These are phyloP conservation scores for Dioctria linearis DNA, from an alignment of 2,888 invertebrate genomes.

Conservation along the genomic window DNA sequence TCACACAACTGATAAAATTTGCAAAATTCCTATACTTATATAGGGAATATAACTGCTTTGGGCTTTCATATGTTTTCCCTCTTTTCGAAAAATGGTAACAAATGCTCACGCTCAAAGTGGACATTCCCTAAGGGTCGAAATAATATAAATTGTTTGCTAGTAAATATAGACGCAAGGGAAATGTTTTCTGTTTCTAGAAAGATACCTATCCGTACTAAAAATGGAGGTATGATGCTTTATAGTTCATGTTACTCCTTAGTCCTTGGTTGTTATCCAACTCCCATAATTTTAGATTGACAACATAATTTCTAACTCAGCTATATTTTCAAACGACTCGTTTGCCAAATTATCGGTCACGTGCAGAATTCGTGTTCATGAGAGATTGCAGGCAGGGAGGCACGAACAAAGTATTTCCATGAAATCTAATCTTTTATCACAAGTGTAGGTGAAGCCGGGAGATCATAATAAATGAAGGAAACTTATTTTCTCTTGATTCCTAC, in stretches of 20 bases:
- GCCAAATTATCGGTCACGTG: slow-evolving; percentile 18
- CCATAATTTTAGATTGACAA: slow-evolving; percentile 9
- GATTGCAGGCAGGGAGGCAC: background rate
- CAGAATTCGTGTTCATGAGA: background rate
- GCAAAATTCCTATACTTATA: background rate
- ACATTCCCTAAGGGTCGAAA: background rate
- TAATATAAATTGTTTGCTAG: background rate
- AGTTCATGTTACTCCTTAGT: background rate
- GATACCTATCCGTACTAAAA: background rate
- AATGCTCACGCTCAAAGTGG: background rate
- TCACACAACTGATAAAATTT: slow-evolving; percentile 32
- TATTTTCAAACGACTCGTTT: background rate
- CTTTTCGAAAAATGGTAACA: background rate
- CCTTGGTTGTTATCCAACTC: background rate
- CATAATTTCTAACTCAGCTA: background rate
- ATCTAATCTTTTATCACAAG: slow-evolving; percentile 27
- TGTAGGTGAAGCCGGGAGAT: slow-evolving; percentile 26
- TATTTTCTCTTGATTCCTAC: slow-evolving; percentile 2
- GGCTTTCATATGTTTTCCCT: background rate
- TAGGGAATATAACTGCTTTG: background rate
- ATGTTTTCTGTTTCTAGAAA: background rate
- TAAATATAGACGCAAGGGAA: background rate
- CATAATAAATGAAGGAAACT: slow-evolving; percentile 13
- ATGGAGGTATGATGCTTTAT: background rate
- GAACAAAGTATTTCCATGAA: slow-evolving; percentile 24